Evolutionary conservation across 1,140 invertebrate species (phyloP), one percentile per base, ranked within the genome.

Genomic region (Reticulitermes speratus): DNA sequence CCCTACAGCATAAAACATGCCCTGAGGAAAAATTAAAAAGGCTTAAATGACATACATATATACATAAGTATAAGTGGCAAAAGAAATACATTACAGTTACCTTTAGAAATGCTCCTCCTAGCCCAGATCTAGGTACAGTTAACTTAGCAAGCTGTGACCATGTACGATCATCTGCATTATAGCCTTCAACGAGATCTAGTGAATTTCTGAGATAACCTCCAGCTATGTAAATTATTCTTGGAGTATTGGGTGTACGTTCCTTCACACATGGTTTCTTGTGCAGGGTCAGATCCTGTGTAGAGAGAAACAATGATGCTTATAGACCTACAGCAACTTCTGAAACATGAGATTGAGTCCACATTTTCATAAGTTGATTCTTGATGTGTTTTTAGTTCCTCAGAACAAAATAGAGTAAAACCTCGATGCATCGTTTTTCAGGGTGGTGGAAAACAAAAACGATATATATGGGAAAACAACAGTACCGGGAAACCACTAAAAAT

Each of bases 161-260:
- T 32, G 94, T 94, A 89, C 95, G 95, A 88, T 97, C 96, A 88
- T 97, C 95, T 14, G 96, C 94, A 91, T 97, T 97, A 90, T 95
- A 98, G 2, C 95, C 96, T 90, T 98, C 97, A 88, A 98, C 91
- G 83, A 95, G 94, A 90, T 97, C 96, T 85, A 98, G 91, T 6
- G 97, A 98, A 89, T 97, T 95, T 87, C 95, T 93, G 81, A 96
- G 94, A 90, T 98, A 98, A 21, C 97, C 97, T 14, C 97, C 97
- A 21, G 96, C 96, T 44, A 97, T 95, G 90, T 97, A 98, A 87
- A 98, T 97, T 69, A 98, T 95, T 82, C 96, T 93, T 0, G 96
- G 96, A 25, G 96, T 96, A 89, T 96, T 96, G n/a, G 96, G 96
- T 9, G 95, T 96, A 85, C 96, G 90, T 89, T 97, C 96, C 89